Conservation (phyloP, 2,888 invertebrate genomes). For the Spilarctia lutea region DNA sequence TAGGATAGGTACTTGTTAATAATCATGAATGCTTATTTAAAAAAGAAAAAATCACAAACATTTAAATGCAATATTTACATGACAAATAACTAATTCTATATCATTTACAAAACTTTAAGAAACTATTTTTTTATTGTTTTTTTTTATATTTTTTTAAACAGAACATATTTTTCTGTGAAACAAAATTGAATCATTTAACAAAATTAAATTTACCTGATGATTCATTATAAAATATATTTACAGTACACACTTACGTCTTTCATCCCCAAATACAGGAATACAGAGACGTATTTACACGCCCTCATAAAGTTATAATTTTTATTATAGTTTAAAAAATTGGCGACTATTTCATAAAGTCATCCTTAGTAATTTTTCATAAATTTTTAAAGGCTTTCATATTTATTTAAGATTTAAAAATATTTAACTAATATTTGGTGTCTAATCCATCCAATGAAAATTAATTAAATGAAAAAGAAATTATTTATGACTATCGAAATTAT, state of each 20-base stretch:
- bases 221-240: conserved; percentile 58
- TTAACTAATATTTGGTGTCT: conserved; percentile 84
- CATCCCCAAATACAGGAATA: neutral
- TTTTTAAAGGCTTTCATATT: conserved; percentile 40
- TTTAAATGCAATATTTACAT: conserved; percentile 85
- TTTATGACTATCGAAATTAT: conserved; percentile 80
- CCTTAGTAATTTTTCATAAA: conserved; percentile 38
- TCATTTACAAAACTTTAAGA: conserved; percentile 66
- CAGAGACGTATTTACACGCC: neutral
- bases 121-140: conserved; percentile 57
- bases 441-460: conserved; percentile 69
- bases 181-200: conserved; percentile 61
- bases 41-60: conserved; percentile 76
- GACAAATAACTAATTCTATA: conserved; percentile 61
- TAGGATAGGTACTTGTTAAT: conserved; percentile 65
- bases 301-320: conserved; percentile 53
- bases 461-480: conserved; percentile 56
- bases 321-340: conserved; percentile 51
- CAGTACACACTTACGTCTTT: conserved; percentile 44
- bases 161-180: too few species aligned
- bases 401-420: conserved; percentile 57
- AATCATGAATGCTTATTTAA: conserved; percentile 55
- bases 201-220: conserved; percentile 60
- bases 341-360: conserved; percentile 39
- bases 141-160: conserved; percentile 68